Conservation (phyloP, 2,113 vertebrate species). For the rat (Rattus norvegicus) region DNA sequence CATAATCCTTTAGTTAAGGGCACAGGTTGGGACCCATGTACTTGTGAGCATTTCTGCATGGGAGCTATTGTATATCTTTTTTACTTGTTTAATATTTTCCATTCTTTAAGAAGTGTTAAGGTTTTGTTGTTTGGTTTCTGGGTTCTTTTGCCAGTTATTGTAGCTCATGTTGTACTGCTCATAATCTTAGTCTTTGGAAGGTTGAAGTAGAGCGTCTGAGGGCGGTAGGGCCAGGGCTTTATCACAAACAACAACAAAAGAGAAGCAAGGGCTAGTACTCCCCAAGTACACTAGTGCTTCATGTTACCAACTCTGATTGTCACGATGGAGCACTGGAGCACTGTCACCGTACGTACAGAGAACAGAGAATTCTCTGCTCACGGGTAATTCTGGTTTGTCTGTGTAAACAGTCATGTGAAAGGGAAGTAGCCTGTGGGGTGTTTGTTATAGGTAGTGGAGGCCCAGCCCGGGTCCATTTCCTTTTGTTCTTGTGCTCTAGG, state of each 20-base stretch:
- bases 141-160: neutral
- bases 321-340: neutral
- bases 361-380: neutral
- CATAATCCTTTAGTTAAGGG: neutral
- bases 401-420: neutral
- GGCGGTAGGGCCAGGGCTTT: neutral
- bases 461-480: neutral
- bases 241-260: neutral
- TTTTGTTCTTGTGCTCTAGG: neutral
- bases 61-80: neutral
- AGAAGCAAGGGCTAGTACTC: neutral
- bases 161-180: no score
- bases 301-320: neutral
- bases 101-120: conserved; percentile 23
- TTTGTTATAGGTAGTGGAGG: neutral
- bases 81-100: conserved; percentile 22
- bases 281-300: neutral
- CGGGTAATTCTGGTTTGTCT: neutral
- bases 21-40: neutral
- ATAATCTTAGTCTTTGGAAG: no score
- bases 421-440: neutral
- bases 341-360: no score
- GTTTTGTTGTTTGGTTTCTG: no score
- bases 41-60: neutral
- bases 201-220: no score